Evolutionary conservation across 2,797 vertebrate species (phyloP).

Genomic region (Psittacula echo): DNA sequence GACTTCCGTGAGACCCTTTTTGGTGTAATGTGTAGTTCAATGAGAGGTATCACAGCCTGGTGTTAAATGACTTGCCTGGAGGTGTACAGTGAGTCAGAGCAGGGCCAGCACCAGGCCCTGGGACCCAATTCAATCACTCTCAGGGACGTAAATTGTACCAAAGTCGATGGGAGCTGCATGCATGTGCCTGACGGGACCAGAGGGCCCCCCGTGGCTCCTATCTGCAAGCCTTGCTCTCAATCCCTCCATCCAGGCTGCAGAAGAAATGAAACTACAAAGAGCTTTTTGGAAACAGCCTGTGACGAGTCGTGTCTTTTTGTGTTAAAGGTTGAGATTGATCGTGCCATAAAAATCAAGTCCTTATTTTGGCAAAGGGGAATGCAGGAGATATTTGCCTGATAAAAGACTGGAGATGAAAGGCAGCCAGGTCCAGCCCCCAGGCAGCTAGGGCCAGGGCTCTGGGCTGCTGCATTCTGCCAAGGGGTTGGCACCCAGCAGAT

Average conservation of each 20-base stretch:
- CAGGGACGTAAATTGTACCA: not conserved
- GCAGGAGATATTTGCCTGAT: not conserved
- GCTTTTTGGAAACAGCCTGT: not conserved
- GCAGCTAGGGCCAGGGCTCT: not conserved
- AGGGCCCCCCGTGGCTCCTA: not conserved
- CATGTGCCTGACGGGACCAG: fast-evolving
- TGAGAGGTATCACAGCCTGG: conserved; percentile 68
- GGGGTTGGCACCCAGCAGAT: fast-evolving
- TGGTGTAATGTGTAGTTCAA: conserved; percentile 58
- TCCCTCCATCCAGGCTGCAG: not conserved
- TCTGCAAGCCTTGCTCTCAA: not conserved
- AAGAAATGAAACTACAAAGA: not conserved
- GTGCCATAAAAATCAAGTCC: not conserved
- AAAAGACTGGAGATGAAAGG: not conserved
- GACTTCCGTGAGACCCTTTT: conserved; percentile 47
- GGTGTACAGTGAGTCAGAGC: not conserved
- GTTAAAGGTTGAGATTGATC: fast-evolving
- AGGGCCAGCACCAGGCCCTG: not conserved
- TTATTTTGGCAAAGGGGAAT: not conserved
- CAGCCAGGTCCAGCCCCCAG: not conserved
- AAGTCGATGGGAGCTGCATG: not conserved
- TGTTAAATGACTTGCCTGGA: conserved; percentile 54
- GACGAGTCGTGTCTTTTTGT: not conserved
- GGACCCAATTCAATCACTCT: conserved; percentile 61
- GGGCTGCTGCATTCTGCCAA: not conserved